Conservation (phyloP, 2,888 invertebrate species). For the Muschampia plurimacula region DNA sequence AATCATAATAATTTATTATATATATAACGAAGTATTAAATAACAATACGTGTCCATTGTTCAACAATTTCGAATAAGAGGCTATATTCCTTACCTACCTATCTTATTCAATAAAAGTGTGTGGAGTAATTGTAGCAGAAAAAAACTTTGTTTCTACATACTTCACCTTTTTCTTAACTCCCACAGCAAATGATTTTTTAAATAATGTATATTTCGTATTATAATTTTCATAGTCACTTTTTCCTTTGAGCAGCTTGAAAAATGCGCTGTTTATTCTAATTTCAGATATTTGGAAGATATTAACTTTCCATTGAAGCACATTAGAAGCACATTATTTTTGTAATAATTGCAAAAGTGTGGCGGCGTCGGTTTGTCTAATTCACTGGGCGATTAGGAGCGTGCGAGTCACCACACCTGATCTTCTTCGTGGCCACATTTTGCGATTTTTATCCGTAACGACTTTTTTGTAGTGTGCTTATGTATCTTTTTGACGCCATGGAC, state of each 20-base stretch:
- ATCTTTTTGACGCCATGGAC: too few relatives aligned
- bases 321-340: slow-evolving; percentile 61
- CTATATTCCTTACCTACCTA: too few relatives aligned
- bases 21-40: too few relatives aligned
- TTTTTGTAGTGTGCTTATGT: background rate
- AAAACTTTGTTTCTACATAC: too few relatives aligned
- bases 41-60: too few relatives aligned
- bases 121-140: too few relatives aligned
- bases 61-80: too few relatives aligned
- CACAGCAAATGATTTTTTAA: too few relatives aligned
- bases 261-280: slow-evolving; percentile 25
- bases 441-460: slow-evolving; percentile 54
- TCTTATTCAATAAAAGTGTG: too few relatives aligned
- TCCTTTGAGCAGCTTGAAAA: background rate
- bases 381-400: slow-evolving; percentile 80
- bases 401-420: slow-evolving; percentile 68
- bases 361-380: slow-evolving; percentile 69
- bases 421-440: slow-evolving; percentile 48
- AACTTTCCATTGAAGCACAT: slow-evolving; percentile 37
- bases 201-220: too few relatives aligned
- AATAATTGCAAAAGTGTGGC: slow-evolving; percentile 72
- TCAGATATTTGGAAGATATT: slow-evolving; percentile 28
- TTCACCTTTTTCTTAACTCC: too few relatives aligned
- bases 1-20: too few relatives aligned
- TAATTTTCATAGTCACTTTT: background rate